Evolutionary conservation across 2,113 vertebrate genomes (phyloP).

Genomic region (Anguilla rostrata): DNA sequence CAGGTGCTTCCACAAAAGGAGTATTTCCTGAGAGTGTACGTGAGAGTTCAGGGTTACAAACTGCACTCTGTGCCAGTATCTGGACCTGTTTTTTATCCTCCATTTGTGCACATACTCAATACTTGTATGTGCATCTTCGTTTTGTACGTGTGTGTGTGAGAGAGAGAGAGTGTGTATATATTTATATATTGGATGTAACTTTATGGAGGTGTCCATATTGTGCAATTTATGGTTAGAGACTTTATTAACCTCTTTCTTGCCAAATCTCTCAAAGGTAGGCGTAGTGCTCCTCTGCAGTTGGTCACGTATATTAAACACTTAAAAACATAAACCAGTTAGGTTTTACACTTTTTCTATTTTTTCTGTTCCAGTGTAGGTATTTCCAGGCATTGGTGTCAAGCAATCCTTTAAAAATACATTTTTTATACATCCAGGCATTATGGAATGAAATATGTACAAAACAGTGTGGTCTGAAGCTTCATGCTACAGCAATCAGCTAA

Average conservation of each 20-base stretch:
- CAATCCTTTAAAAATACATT: not conserved
- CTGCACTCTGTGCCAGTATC: slow-evolving; percentile 44
- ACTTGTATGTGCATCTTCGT: slow-evolving; percentile 53
- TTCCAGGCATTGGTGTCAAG: not conserved
- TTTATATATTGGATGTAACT: no score
- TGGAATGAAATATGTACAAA: not conserved
- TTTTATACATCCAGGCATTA: not conserved
- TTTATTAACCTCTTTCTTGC: no score
- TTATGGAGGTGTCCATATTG: no score
- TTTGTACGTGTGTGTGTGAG: not conserved
- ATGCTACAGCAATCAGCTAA: not conserved
- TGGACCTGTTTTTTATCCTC: slow-evolving; percentile 58
- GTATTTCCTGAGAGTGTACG: slow-evolving; percentile 40
- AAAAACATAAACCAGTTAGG: not conserved
- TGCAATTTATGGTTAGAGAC: no score
- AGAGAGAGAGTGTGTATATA: no score
- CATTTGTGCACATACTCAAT: slow-evolving; percentile 60
- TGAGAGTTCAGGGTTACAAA: slow-evolving; percentile 41
- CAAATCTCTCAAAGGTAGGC: no score
- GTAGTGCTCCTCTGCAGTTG: no score
- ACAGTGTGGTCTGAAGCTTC: not conserved
- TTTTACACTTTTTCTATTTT: not conserved
- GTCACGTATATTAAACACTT: not conserved
- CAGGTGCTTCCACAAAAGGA: slow-evolving; percentile 35
- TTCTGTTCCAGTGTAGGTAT: not conserved